Base-by-base conservation (phyloP, 2,113 vertebrate genomes). In the Papio anubis region DNA sequence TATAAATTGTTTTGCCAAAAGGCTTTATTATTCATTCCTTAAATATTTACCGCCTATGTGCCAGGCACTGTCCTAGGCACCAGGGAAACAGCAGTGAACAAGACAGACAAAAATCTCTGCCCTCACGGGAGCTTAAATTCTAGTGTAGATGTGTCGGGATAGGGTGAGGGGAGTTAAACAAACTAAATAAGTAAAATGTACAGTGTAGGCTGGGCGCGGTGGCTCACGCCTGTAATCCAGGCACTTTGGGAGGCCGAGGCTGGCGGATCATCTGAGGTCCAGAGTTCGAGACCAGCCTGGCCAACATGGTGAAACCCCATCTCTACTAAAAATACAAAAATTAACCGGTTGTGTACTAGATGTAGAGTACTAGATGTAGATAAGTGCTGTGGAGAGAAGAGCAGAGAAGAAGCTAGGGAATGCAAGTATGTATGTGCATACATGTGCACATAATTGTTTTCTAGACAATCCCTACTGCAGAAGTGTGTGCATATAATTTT, bases 1-100 rank as follows among this genome's bases (percentile, higher is more conserved):
- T 66, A 91, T 45, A 85, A 76, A 70, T 16, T 70, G n/a, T 87
- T 91, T 85, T 55, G 43, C 48, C n/a, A 92, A 89, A 87, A 94
- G 13, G 35, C 40, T 68, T 13, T 70, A 61, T 21, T 27, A 89
- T 61, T 94, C 27, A 92, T 84, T 93, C 50, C 20, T 93, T 96
- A 93, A 79, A 68, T 93, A 84, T 80, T 52, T 80, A 68, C 6
- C 90, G 38, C 40, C 48, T 30, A 64, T 48, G 25, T 79, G 35
- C 12, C n/a, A 78, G 38, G 61, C 21, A 87, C 43, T 83, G 68
- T 88, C 45, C 45, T 59, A 96, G 30, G 86, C 38, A 87, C 11
- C 43, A 88, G 57, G 35, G 55, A 68, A 45, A 90, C 7, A 80
- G 30, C 30, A 70, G 50, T 92, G 35, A 92, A 57, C 35, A 90